Conservation (phyloP, 2,888 invertebrate genomes). For the Aleiodes alternator region DNA sequence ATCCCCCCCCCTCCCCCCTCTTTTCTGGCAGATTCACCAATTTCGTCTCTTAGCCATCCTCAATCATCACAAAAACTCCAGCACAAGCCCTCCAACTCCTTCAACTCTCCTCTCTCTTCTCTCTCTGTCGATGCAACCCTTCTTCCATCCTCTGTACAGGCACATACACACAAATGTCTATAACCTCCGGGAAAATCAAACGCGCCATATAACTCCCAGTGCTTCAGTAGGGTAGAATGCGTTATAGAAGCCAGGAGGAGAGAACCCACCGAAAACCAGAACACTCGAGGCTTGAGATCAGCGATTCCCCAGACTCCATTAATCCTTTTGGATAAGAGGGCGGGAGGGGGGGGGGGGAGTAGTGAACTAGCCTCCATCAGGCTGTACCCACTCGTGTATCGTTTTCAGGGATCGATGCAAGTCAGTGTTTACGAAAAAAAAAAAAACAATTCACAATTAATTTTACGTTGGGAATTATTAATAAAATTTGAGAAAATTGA, state of each 20-base stretch:
- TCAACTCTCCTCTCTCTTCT: neutral
- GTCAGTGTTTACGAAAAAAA: neutral
- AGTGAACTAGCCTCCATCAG: constrained; percentile 17
- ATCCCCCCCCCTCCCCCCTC: too few species aligned
- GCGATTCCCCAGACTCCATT: constrained; percentile 46
- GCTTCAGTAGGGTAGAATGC: constrained; percentile 36
- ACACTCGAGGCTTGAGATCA: constrained; percentile 44
- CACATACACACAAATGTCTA: constrained; percentile 7
- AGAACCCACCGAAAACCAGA: constrained; percentile 39
- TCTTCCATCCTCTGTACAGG: constrained; percentile 5
- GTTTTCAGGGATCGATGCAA: constrained; percentile 42
- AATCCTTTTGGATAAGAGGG: constrained; percentile 40
- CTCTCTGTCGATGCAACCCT: constrained; percentile 27
- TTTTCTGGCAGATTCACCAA: too few species aligned
- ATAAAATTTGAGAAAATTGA: too few species aligned
- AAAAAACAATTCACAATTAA: neutral
- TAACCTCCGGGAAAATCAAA: constrained; percentile 10
- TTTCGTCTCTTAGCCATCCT: too few species aligned
- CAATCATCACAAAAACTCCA: too few species aligned
- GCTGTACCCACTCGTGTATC: neutral
- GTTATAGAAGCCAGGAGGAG: neutral
- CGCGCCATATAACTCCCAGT: constrained; percentile 2
- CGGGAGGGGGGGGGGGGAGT: too few species aligned
- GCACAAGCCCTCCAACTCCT: neutral
- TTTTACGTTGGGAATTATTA: too few species aligned